phyloP scores from a whole-genome alignment of 2,888 invertebrate species.

The Theodoxus fluviatilis region DNA sequence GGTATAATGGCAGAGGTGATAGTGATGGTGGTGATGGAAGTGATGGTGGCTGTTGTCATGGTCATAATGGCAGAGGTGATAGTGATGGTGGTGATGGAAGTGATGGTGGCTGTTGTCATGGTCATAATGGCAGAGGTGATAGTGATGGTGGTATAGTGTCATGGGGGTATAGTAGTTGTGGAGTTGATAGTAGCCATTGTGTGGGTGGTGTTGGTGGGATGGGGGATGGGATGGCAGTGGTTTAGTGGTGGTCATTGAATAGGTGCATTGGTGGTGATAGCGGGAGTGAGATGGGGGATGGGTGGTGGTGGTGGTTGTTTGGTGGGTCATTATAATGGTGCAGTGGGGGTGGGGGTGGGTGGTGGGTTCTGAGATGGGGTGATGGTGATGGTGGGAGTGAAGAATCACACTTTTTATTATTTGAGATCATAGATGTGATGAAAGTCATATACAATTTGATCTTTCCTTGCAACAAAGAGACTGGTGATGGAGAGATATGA shows the following conservation, averaged over 20 bases:
- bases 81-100: background rate
- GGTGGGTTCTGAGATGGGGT: background rate
- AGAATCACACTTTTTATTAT: too few species aligned
- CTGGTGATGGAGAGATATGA: too few species aligned
- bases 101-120: background rate
- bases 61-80: background rate
- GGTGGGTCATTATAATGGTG: background rate
- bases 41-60: background rate
- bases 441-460: too few species aligned
- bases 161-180: background rate
- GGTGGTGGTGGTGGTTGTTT: background rate
- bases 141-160: background rate
- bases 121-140: background rate
- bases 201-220: background rate
- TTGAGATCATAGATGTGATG: too few species aligned
- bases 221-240: background rate
- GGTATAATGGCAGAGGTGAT: background rate
- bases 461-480: conserved; percentile 20
- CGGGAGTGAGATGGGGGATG: background rate
- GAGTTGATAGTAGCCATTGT: background rate
- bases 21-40: background rate
- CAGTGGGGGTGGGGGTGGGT: background rate
- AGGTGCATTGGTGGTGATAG: background rate
- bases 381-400: too few species aligned
- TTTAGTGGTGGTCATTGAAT: background rate